Conservation (phyloP, 2,888 invertebrate species). For the Lysandra bellargus region DNA sequence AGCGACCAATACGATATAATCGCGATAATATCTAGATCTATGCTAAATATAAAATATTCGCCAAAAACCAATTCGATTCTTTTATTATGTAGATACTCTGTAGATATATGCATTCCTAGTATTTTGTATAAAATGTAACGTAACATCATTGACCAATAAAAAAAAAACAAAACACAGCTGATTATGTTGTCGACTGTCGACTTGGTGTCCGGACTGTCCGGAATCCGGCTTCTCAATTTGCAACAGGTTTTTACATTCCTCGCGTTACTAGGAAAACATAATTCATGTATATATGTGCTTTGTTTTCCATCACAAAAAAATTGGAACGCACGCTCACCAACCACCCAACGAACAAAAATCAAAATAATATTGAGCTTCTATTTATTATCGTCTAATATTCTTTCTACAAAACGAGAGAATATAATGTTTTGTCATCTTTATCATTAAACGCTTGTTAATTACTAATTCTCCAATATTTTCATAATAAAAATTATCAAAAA, state of each 20-base stretch:
- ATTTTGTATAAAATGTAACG: constrained; percentile 60
- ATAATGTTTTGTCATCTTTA: no score
- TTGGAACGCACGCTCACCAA: neutral
- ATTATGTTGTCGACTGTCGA: no score
- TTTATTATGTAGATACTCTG: constrained; percentile 7
- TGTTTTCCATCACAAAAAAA: neutral
- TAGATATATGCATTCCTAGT: constrained; percentile 49
- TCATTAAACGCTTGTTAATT: no score
- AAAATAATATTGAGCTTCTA: neutral
- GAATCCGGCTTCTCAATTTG: constrained; percentile 13
- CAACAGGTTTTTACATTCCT: constrained; percentile 38
- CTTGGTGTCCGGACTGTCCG: no score
- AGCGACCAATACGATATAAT: no score
- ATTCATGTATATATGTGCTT: neutral
- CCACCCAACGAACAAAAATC: neutral
- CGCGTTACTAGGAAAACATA: constrained; percentile 34
- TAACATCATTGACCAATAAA: constrained; percentile 52
- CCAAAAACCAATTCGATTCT: neutral
- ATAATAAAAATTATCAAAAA: no score
- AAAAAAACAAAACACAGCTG: constrained; percentile 14
- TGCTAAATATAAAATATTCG: no score
- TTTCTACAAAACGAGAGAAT: no score
- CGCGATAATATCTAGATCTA: no score
- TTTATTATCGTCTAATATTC: no score
- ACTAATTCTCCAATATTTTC: no score